Percentiles rank a stretch among this genome's conserved stretches.
These are phyloP conservation scores for Willowsia nigromaculata DNA, from an alignment of 2,888 invertebrate species.

Conservation along the genomic window DNA sequence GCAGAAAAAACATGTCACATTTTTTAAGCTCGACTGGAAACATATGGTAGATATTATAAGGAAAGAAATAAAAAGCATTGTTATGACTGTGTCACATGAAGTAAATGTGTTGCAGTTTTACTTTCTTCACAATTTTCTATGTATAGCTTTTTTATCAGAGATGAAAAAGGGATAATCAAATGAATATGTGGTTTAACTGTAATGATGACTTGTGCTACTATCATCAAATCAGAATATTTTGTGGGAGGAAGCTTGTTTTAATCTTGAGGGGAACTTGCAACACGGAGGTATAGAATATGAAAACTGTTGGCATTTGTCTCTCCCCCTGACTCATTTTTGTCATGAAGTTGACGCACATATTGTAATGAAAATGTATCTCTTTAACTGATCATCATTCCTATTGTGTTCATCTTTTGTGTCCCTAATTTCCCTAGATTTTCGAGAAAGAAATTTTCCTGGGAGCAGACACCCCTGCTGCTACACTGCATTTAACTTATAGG, in stretches of 20 bases:
- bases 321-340: slow-evolving; percentile 24
- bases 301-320: slow-evolving; percentile 40
- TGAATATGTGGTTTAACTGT: background rate
- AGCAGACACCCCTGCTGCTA: slow-evolving; percentile 35
- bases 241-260: background rate
- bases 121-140: background rate
- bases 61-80: slow-evolving; percentile 32
- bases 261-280: background rate
- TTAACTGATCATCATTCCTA: background rate
- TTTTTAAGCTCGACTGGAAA: slow-evolving; percentile 4
- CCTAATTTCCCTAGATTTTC: background rate
- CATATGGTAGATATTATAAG: background rate
- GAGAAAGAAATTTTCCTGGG: background rate
- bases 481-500: background rate
- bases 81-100: slow-evolving; percentile 49
- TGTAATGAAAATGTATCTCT: slow-evolving; percentile 46
- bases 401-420: background rate
- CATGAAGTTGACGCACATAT: background rate
- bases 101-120: slow-evolving; percentile 35
- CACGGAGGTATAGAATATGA: background rate
- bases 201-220: slow-evolving; percentile 11
- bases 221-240: background rate
- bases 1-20: slow-evolving; percentile 3
- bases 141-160: slow-evolving; percentile 26
- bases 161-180: background rate